A percentile compares a stretch with the other conserved stretches of the same genome.
phyloP scores from a whole-genome alignment of 2,113 vertebrate genomes.

The Nothobranchius kuhntae region DNA sequence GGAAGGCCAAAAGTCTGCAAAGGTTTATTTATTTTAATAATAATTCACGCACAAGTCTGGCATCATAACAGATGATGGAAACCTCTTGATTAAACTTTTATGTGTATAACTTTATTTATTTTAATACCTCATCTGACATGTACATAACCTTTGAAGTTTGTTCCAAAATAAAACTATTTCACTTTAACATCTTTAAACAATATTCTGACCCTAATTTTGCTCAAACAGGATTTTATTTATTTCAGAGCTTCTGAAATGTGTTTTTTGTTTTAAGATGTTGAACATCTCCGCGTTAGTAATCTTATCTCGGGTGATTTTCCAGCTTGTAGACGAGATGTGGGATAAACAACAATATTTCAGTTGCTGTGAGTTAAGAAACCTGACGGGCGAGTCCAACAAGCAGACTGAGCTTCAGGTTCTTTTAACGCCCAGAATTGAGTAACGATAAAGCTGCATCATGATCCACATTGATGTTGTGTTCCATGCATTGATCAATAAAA shows the following conservation, averaged over 20 bases:
- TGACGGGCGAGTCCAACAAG: conserved; percentile 40
- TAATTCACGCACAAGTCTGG: too few relatives aligned
- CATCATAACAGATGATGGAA: neutral
- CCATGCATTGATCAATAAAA: too few relatives aligned
- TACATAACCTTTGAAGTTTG: conserved; percentile 12
- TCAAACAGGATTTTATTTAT: too few relatives aligned
- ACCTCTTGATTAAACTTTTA: neutral
- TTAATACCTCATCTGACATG: neutral
- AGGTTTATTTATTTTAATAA: too few relatives aligned
- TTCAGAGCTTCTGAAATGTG: too few relatives aligned
- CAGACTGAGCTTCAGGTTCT: conserved; percentile 16
- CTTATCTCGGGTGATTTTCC: neutral
- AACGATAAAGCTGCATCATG: neutral
- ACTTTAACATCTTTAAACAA: neutral
- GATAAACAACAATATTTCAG: conserved; percentile 19
- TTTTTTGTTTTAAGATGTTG: too few relatives aligned
- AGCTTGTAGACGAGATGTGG: conserved; percentile 16
- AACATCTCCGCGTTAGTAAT: too few relatives aligned
- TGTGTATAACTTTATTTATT: conserved; percentile 42
- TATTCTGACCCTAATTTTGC: neutral
- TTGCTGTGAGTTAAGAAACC: conserved; percentile 34
- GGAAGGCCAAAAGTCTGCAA: neutral
- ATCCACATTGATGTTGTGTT: neutral
- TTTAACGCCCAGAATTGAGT: neutral
- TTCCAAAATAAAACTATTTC: conserved; percentile 42